Conservation (phyloP, 30 jellyfish, hydroid and myxozoan genomes). For the Catostylus mosaicus region DNA sequence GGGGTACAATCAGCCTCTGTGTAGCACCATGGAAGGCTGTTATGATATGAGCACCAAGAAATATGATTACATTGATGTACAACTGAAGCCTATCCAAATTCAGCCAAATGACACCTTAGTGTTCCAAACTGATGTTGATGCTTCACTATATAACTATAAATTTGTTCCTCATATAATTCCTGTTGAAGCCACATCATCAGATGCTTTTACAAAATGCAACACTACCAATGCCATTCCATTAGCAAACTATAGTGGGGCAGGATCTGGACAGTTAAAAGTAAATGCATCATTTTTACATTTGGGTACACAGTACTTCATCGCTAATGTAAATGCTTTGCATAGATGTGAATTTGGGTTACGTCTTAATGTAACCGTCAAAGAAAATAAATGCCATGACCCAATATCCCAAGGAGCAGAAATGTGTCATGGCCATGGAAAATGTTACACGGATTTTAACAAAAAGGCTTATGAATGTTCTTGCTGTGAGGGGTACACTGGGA, state of each 20-base stretch:
- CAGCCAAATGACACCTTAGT: constrained; percentile 83
- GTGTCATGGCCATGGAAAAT: constrained; percentile 91
- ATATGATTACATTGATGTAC: constrained; percentile 80
- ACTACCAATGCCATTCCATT: constrained; percentile 78
- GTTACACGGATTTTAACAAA: constrained; percentile 78
- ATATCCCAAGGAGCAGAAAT: constrained; percentile 5
- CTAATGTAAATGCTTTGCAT: constrained; percentile 80
- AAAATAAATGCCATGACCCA: constrained; percentile 72
- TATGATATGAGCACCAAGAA: constrained; percentile 54
- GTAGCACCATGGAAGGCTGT: constrained; percentile 87
- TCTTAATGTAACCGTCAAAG: constrained; percentile 91
- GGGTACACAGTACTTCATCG: constrained; percentile 93
- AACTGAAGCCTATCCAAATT: constrained; percentile 87
- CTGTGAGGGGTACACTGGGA: constrained; percentile 87
- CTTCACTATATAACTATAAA: constrained; percentile 62
- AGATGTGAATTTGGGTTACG: constrained; percentile 95
- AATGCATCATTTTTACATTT: constrained; percentile 67
- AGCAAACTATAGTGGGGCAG: constrained; percentile 52
- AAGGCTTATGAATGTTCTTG: constrained; percentile 76
- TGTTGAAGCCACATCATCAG: constrained; percentile 72
- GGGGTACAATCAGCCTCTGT: constrained; percentile 92
- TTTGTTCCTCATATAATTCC: constrained; percentile 89
- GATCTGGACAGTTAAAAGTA: constrained; percentile 57
- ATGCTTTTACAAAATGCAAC: constrained; percentile 82
- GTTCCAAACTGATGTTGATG: constrained; percentile 82